These are phyloP conservation scores for Nothocercus nigrocapillus DNA, from an alignment of 2,113 vertebrate species.

Conservation along the genomic window DNA sequence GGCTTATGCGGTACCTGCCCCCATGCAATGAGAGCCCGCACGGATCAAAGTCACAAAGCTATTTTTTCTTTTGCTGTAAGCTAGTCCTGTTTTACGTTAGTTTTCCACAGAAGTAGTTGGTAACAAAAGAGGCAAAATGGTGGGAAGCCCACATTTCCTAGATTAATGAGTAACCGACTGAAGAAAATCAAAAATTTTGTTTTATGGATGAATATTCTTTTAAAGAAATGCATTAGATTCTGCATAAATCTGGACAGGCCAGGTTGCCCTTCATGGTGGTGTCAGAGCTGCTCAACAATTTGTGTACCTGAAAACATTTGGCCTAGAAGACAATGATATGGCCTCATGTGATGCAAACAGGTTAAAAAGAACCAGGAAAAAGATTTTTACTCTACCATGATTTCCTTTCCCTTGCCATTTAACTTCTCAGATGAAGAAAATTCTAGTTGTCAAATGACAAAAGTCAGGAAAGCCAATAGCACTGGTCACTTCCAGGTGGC, in stretches of 20 bases:
- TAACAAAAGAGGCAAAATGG: not conserved
- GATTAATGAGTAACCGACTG: not conserved
- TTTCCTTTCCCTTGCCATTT: not conserved
- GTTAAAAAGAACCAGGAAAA: not conserved
- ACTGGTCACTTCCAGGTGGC: not conserved
- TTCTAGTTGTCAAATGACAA: not conserved
- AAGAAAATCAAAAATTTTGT: rapidly evolving
- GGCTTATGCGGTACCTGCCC: rapidly evolving
- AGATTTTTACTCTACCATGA: not conserved
- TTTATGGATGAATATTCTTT: not conserved
- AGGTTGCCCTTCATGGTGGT: not conserved
- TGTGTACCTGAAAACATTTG: not conserved
- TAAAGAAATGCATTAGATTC: not conserved
- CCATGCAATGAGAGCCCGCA: not conserved
- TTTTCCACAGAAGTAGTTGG: not conserved
- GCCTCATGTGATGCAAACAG: rapidly evolving
- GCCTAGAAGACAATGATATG: not conserved
- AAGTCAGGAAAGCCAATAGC: not conserved
- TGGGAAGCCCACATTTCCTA: not conserved
- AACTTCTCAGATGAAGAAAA: not conserved
- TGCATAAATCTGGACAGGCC: not conserved
- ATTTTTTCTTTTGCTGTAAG: not conserved
- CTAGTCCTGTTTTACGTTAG: not conserved
- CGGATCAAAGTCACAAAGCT: not conserved
- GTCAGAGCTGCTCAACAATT: not conserved